These are phyloP conservation scores for Sphinx pinastri DNA, from an alignment of 2,888 invertebrate species.

Conservation along the genomic window DNA sequence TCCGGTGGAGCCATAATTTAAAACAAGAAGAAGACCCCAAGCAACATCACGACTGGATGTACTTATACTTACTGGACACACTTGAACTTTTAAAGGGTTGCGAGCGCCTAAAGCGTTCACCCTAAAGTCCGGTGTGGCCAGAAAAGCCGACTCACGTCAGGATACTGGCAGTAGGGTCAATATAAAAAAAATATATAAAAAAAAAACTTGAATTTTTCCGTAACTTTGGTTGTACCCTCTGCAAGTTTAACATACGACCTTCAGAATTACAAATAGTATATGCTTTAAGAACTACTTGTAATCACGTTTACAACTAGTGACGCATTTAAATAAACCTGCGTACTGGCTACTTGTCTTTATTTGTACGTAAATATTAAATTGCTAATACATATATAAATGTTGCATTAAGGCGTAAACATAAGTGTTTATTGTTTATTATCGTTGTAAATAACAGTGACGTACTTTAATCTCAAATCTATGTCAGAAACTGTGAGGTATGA, in stretches of 20 bases:
- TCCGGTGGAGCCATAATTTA: too few species aligned
- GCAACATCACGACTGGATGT: too few species aligned
- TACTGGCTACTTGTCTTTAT: not conserved
- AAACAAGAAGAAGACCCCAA: too few species aligned
- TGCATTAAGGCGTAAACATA: not conserved
- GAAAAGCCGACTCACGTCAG: too few species aligned
- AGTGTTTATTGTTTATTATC: not conserved
- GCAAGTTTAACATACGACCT: not conserved
- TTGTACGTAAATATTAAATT: conserved; percentile 13
- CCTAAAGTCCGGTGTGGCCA: too few species aligned
- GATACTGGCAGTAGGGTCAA: too few species aligned
- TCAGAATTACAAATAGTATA: not conserved
- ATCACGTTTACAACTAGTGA: not conserved
- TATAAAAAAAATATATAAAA: too few species aligned
- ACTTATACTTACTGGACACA: too few species aligned
- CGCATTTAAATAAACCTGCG: conserved; percentile 3
- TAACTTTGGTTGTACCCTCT: not conserved
- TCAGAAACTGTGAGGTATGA: too few species aligned
- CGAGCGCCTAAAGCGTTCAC: too few species aligned
- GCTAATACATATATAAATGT: not conserved
- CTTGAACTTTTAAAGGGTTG: not conserved
- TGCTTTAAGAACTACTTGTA: not conserved
- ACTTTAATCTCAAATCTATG: too few species aligned
- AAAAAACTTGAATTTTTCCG: not conserved
- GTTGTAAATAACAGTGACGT: too few species aligned